Percentiles rank a stretch among this genome's conserved stretches.
Conservation (phyloP, 2,888 invertebrate species). For the Hermaeophaga mercurialis region DNA sequence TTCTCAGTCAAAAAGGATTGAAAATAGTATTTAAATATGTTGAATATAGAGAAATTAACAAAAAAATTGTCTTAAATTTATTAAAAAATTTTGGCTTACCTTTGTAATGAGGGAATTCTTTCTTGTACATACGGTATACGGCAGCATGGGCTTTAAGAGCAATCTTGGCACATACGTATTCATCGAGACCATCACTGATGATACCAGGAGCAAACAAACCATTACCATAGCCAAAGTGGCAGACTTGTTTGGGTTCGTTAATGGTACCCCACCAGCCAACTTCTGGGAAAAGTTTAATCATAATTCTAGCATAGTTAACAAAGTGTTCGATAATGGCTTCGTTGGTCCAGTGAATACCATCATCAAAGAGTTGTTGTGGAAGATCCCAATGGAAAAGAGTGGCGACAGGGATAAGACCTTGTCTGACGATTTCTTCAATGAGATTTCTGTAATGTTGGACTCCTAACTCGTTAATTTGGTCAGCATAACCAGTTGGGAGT, state of each 20-base stretch:
- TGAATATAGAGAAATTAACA: too few relatives aligned
- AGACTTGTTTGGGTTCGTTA: conserved; percentile 58
- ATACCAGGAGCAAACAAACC: conserved; percentile 49
- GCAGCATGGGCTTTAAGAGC: conserved; percentile 68
- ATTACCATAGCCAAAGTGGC: conserved; percentile 49
- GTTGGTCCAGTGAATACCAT: too few relatives aligned
- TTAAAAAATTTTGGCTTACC: conserved; percentile 27
- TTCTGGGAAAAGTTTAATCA: conserved; percentile 56
- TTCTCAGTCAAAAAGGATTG: not conserved
- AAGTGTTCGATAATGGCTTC: too few relatives aligned
- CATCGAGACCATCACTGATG: conserved; percentile 57
- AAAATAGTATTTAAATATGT: too few relatives aligned
- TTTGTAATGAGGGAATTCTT: conserved; percentile 56
- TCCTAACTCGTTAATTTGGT: conserved; percentile 58
- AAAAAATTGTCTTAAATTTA: too few relatives aligned
- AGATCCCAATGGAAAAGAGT: conserved; percentile 36
- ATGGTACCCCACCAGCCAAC: conserved; percentile 61
- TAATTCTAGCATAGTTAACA: conserved; percentile 60
- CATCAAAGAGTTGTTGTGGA: too few relatives aligned
- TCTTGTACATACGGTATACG: conserved; percentile 66
- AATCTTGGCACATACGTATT: conserved; percentile 68
- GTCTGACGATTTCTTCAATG: conserved; percentile 24
- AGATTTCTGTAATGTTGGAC: conserved; percentile 40
- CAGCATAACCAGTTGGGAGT: conserved; percentile 64
- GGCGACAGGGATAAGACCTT: conserved; percentile 27